phyloP scores from a whole-genome alignment of 1,140 invertebrate genomes.

The Sarcophaga peregrina region DNA sequence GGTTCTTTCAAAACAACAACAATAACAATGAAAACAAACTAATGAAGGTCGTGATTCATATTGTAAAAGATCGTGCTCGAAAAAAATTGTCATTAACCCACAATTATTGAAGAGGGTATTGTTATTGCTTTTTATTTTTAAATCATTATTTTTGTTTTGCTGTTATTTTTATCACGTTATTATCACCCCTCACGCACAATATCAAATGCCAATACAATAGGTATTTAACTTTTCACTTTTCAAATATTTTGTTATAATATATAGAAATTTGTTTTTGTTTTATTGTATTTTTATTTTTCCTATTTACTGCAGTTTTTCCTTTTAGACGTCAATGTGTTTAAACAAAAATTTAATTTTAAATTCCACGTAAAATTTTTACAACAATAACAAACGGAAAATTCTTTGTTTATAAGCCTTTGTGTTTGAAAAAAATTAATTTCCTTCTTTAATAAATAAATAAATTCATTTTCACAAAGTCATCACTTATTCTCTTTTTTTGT shows the following conservation, averaged over 20 bases:
- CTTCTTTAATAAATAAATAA: background rate
- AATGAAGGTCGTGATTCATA: conserved; percentile 31
- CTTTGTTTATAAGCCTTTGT: conserved; percentile 22
- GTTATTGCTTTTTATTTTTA: background rate
- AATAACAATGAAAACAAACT: background rate
- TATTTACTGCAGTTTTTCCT: background rate
- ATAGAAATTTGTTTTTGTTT: background rate
- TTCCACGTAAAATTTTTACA: conserved; percentile 1
- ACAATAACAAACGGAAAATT: background rate
- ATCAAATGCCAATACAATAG: background rate
- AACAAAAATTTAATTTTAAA: background rate
- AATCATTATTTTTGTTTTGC: background rate
- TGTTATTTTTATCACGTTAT: background rate
- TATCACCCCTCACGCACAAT: background rate
- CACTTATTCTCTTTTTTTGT: background rate
- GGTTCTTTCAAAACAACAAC: conserved; percentile 32
- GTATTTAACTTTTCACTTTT: conserved; percentile 27
- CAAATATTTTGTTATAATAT: background rate
- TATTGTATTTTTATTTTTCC: background rate
- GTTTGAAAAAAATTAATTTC: background rate
- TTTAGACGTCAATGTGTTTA: background rate
- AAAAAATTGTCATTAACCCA: conserved; percentile 36
- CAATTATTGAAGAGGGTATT: background rate
- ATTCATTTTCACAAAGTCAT: conserved; percentile 6
- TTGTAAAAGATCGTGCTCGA: conserved; percentile 12